Evolutionary conservation across 2,797 vertebrate species (phyloP), one percentile per base, ranked within the genome.

Genomic region (Aplochiton taeniatus): DNA sequence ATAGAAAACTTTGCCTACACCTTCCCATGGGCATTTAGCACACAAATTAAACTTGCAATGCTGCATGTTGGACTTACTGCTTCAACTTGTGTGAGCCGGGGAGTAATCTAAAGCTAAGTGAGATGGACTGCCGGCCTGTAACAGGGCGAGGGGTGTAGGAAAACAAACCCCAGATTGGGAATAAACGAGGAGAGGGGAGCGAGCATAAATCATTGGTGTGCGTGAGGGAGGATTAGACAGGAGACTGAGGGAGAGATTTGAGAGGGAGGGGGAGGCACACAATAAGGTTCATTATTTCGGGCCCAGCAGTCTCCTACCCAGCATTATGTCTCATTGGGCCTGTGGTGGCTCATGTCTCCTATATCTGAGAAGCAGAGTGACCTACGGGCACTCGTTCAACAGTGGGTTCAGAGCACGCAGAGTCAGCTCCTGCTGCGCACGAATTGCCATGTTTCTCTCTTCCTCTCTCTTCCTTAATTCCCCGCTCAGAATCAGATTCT

Each of bases 221-320:
- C 4, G 50, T 41, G 45, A 45, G 57, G 60, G 2, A 6, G 56
- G 52, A 75, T 73, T 59, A 54, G 65, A 81, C 72, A 69, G 45
- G 65, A 74, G 69, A 76, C 44, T 47, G 58, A 65, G 62, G 62
- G 48, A 69, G 70, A 71, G 72, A 65, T 77, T 81, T 74, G 57
- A 42, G 66, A 76, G 72, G 70, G 42, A n/a, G 58, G 70, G 44
- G 8, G 31, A 12, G 0, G 42, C 55, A 61, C 49, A 77, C 76
- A 81, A 72, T 53, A 59, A n/a, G 77, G 80, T 85, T 72, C 69
- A 85, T 88, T 83, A 84, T 89, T 31, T 84, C 74, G 86, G 72
- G 66, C 59, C 5, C 74, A 57, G 69, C 65, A 66, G 75, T 75
- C 63, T 83, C 62, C 19, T 68, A 67, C 67, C 61, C 59, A 68